Conservation (phyloP, 2,113 vertebrate genomes). For the Podarcis raffonei region DNA sequence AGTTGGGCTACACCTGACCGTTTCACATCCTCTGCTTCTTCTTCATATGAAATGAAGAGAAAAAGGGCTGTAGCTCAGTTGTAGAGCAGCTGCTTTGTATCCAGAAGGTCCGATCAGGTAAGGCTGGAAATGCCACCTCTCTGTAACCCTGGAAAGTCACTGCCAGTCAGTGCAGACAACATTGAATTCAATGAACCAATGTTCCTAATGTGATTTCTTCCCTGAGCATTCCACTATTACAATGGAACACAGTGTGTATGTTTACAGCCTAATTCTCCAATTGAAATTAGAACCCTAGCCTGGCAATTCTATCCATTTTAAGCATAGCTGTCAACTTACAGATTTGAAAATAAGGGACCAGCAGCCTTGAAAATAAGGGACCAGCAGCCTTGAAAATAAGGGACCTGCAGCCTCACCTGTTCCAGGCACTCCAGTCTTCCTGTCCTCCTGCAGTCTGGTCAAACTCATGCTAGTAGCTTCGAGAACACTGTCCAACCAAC, state of each 20-base stretch:
- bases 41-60: neutral
- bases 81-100: neutral
- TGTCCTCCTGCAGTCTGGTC: too few species aligned
- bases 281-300: neutral
- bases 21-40: neutral
- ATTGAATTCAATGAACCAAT: too few species aligned
- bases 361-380: too few species aligned
- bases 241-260: neutral
- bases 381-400: too few species aligned
- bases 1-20: neutral
- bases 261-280: neutral
- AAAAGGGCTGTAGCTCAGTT: neutral
- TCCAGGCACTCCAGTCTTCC: too few species aligned
- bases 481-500: too few species aligned
- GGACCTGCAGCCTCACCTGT: too few species aligned
- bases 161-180: neutral
- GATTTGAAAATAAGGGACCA: too few species aligned
- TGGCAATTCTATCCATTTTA: neutral
- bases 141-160: neutral
- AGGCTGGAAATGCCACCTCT: neutral
- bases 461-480: too few species aligned
- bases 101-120: neutral
- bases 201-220: too few species aligned
- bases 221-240: neutral
- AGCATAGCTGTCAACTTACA: too few species aligned